Conservation (phyloP, 2,113 vertebrate species). For the Scomber colias region DNA sequence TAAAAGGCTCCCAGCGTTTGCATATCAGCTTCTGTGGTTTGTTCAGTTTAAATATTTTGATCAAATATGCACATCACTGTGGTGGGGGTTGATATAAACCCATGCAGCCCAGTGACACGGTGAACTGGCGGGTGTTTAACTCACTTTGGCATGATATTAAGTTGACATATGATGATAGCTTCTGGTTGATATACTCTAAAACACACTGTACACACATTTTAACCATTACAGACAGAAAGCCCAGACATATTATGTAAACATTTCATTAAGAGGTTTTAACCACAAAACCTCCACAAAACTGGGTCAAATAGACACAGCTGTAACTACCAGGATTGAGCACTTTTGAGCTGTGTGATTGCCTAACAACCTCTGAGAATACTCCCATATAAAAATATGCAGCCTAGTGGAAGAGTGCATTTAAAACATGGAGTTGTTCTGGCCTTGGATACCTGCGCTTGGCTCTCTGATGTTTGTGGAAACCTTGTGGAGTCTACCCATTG, state of each 20-base stretch:
- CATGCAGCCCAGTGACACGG: no score
- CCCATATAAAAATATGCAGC: slow-evolving; percentile 61
- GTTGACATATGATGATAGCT: background rate
- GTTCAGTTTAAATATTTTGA: background rate
- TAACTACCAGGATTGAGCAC: slow-evolving; percentile 40
- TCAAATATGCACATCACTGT: background rate
- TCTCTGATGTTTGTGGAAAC: slow-evolving; percentile 55
- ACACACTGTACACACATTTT: slow-evolving; percentile 23
- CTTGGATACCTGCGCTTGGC: slow-evolving; percentile 58
- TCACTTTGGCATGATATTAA: no score
- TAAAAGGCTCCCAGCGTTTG: background rate
- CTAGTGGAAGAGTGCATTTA: slow-evolving; percentile 44
- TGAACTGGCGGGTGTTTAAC: no score
- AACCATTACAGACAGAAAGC: slow-evolving; percentile 40
- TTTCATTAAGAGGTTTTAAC: slow-evolving; percentile 61
- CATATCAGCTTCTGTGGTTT: background rate
- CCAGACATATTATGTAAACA: slow-evolving; percentile 61
- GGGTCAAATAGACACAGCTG: slow-evolving; percentile 44
- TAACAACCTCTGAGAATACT: slow-evolving; percentile 34
- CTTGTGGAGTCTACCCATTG: slow-evolving; percentile 59
- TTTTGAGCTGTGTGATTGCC: slow-evolving; percentile 47
- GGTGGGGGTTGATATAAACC: slow-evolving; percentile 3
- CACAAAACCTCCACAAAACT: slow-evolving; percentile 62
- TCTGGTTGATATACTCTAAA: slow-evolving; percentile 30
- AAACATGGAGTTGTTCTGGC: slow-evolving; percentile 67